These are phyloP conservation scores for Anguilla japonica DNA, from an alignment of 2,113 vertebrate species.

Conservation along the genomic window DNA sequence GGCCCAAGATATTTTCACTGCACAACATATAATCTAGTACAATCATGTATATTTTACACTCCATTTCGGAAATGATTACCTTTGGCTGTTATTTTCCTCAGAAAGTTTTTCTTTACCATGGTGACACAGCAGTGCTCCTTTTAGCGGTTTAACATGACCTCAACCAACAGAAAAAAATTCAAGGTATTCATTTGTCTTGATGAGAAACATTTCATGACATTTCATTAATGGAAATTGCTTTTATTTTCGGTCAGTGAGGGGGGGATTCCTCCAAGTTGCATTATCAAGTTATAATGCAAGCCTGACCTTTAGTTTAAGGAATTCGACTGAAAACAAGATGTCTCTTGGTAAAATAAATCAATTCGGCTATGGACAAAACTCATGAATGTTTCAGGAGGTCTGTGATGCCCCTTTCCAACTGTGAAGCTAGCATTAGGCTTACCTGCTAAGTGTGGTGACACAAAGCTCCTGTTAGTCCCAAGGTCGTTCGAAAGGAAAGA, in stretches of 20 bases:
- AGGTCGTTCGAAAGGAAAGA: no score
- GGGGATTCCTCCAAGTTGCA: no score
- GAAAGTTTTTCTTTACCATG: background rate
- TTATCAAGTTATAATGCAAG: background rate
- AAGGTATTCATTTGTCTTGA: background rate
- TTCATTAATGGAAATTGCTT: background rate
- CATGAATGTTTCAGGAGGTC: background rate
- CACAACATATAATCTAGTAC: background rate
- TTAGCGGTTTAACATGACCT: background rate
- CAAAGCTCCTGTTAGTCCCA: no score
- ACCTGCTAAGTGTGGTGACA: background rate
- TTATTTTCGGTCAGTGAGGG: background rate
- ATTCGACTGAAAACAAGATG: no score
- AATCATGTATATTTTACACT: background rate
- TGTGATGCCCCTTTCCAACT: background rate
- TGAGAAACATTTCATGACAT: background rate
- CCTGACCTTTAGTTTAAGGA: background rate
- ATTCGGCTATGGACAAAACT: background rate
- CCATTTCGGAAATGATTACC: background rate
- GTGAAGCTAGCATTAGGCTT: background rate
- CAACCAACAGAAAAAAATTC: background rate
- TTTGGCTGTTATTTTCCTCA: background rate
- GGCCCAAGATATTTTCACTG: background rate
- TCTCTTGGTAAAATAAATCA: no score
- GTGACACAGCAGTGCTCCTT: background rate